Percentiles rank a stretch among this genome's conserved stretches.
These are phyloP conservation scores for Phortica okadai DNA, from an alignment of 2,888 invertebrate genomes.

Conservation along the genomic window DNA sequence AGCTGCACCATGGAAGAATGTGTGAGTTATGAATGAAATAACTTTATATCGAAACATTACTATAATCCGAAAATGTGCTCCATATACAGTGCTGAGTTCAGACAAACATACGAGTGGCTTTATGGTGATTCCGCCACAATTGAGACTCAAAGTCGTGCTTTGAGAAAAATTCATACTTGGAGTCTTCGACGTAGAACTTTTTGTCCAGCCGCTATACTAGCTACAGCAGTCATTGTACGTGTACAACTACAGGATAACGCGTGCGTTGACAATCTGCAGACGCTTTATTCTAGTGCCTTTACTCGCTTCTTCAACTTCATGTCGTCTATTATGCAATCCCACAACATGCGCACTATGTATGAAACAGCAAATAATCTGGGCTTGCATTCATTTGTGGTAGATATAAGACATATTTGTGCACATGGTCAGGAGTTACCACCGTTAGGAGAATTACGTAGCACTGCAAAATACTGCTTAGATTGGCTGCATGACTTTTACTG, in stretches of 20 bases:
- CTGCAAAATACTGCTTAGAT: conserved; percentile 68
- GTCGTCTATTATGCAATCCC: conserved; percentile 74
- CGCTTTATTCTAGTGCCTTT: conserved; percentile 72
- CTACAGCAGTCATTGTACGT: conserved; percentile 70
- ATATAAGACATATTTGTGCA: conserved; percentile 74
- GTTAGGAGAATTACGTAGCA: conserved; percentile 63
- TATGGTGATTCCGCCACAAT: conserved; percentile 55
- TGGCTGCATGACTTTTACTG: conserved; percentile 75
- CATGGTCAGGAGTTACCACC: conserved; percentile 74
- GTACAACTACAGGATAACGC: conserved; percentile 68
- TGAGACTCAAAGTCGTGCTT: conserved; percentile 55
- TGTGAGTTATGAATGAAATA: conserved; percentile 58
- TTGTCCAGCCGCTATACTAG: conserved; percentile 74
- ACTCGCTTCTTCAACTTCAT: conserved; percentile 76
- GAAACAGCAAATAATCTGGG: conserved; percentile 72
- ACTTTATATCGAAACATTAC: not conserved
- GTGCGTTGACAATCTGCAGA: conserved; percentile 55
- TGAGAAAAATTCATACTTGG: conserved; percentile 70
- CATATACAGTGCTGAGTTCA: conserved; percentile 68
- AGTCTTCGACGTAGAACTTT: conserved; percentile 68
- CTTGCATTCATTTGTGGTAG: conserved; percentile 74
- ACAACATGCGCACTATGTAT: conserved; percentile 73
- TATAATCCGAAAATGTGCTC: not conserved
- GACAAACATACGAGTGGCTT: conserved; percentile 67
- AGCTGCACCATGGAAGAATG: conserved; percentile 73